phyloP scores from a whole-genome alignment of 2,888 invertebrate species.

The Phania funesta region DNA sequence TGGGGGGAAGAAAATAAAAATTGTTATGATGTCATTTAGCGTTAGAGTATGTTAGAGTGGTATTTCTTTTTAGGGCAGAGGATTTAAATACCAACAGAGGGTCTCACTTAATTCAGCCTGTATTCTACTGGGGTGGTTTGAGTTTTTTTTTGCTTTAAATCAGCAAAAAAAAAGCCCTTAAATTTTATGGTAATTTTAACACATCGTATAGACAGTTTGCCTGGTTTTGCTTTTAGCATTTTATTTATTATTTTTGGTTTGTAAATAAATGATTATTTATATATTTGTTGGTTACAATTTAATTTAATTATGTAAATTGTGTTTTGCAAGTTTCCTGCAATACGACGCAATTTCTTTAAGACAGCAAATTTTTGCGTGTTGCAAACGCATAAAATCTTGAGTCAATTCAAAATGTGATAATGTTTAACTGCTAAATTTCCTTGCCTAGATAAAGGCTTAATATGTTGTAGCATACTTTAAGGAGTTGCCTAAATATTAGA shows the following conservation, averaged over 20 bases:
- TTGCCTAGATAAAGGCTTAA: too few species aligned
- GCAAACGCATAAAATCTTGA: too few species aligned
- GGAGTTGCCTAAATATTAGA: too few species aligned
- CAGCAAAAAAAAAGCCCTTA: constrained; percentile 28
- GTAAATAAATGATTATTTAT: constrained; percentile 10
- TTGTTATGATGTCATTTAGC: constrained; percentile 62
- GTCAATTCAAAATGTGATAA: not conserved
- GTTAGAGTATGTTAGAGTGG: constrained; percentile 1
- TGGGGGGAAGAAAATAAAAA: constrained; percentile 36
- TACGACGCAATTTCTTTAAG: not conserved
- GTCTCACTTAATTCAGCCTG: not conserved
- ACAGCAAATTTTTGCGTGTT: not conserved
- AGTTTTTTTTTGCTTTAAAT: not conserved
- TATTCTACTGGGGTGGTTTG: not conserved
- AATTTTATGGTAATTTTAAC: constrained; percentile 56
- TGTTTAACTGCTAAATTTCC: too few species aligned
- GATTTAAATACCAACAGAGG: not conserved
- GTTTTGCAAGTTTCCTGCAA: not conserved
- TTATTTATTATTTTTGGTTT: constrained; percentile 19
- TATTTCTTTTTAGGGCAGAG: not conserved
- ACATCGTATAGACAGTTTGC: constrained; percentile 31
- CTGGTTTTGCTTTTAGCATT: not conserved
- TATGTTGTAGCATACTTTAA: too few species aligned
- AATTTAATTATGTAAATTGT: constrained; percentile 56
- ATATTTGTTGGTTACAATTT: constrained; percentile 3